These are phyloP conservation scores for Pachypanchax playfairii DNA, from an alignment of 2,113 vertebrate genomes.

Conservation along the genomic window DNA sequence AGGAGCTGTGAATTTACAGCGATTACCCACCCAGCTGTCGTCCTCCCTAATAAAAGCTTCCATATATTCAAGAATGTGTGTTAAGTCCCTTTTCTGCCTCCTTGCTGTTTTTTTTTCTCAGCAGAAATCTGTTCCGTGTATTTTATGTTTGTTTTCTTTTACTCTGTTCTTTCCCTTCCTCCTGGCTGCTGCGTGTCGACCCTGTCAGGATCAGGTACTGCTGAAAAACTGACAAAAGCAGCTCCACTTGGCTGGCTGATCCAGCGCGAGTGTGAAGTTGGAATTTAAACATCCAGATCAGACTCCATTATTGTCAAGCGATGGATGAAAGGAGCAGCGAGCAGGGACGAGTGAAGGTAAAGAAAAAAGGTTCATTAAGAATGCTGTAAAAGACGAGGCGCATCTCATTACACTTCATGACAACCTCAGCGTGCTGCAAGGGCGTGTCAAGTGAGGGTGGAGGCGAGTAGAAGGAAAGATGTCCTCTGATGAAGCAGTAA, in stretches of 20 bases:
- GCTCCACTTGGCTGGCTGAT: conserved; percentile 21
- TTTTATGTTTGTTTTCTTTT: conserved; percentile 24
- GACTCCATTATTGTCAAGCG: conserved; percentile 6
- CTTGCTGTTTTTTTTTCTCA: conserved; percentile 16
- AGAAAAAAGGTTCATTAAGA: neutral
- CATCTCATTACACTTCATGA: conserved; percentile 37
- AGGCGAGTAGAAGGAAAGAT: conserved; percentile 16
- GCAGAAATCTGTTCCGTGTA: conserved; percentile 17
- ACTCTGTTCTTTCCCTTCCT: conserved; percentile 21
- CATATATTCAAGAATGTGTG: conserved; percentile 30
- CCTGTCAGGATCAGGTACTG: conserved; percentile 51
- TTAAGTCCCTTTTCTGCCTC: conserved; percentile 13
- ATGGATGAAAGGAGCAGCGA: conserved; percentile 23
- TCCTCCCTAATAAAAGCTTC: conserved; percentile 41
- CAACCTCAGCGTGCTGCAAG: conserved; percentile 8
- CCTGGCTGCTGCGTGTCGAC: conserved; percentile 22
- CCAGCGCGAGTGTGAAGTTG: conserved; percentile 22
- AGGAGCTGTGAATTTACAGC: conserved; percentile 40
- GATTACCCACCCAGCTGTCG: conserved; percentile 31
- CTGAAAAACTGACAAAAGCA: conserved; percentile 53
- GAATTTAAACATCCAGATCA: conserved; percentile 36
- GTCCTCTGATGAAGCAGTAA: conserved; percentile 34
- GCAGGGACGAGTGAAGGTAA: neutral
- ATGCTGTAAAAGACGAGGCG: conserved; percentile 3
- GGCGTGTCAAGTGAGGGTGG: conserved; percentile 24